Evolutionary conservation across 2,888 invertebrate genomes (phyloP).

Genomic region (Criorhina ranunculi): DNA sequence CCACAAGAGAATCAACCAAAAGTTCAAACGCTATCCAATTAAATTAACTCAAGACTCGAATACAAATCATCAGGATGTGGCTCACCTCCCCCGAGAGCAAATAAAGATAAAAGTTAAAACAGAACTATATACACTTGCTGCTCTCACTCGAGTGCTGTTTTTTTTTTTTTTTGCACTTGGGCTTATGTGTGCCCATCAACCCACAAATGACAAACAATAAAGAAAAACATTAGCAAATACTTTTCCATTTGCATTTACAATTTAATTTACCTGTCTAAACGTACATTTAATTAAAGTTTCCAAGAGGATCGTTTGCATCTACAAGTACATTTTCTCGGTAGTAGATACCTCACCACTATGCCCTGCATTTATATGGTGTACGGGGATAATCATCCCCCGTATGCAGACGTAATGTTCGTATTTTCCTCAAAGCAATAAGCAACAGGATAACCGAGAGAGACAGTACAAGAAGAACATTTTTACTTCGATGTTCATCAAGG

Average conservation of each 20-base stretch:
- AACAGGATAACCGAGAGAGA: constrained; percentile 26
- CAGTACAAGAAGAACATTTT: constrained; percentile 4
- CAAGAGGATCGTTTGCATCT: constrained; percentile 61
- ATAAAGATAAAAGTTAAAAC: constrained; percentile 16
- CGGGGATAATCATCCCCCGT: constrained; percentile 37
- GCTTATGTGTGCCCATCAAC: neutral
- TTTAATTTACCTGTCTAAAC: constrained; percentile 71
- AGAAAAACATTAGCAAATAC: constrained; percentile 36
- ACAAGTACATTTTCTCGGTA: constrained; percentile 5
- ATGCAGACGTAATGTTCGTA: constrained; percentile 6
- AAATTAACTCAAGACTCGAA: constrained; percentile 19
- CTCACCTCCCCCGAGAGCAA: constrained; percentile 3
- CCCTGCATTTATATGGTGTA: neutral
- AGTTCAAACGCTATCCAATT: constrained; percentile 16
- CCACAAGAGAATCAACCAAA: constrained; percentile 10
- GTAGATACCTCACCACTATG: neutral
- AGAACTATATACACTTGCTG: neutral
- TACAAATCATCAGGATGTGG: constrained; percentile 16
- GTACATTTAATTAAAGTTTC: constrained; percentile 69
- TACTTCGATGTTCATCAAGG: constrained; percentile 60
- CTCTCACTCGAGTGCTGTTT: neutral
- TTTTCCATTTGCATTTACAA: constrained; percentile 70
- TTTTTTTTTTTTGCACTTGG: too few relatives aligned
- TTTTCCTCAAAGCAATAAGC: constrained; percentile 31
- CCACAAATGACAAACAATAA: constrained; percentile 21